Evolutionary conservation across 64 coral and sea anemone genomes (phyloP).

Genomic region (Platygyra sinensis): DNA sequence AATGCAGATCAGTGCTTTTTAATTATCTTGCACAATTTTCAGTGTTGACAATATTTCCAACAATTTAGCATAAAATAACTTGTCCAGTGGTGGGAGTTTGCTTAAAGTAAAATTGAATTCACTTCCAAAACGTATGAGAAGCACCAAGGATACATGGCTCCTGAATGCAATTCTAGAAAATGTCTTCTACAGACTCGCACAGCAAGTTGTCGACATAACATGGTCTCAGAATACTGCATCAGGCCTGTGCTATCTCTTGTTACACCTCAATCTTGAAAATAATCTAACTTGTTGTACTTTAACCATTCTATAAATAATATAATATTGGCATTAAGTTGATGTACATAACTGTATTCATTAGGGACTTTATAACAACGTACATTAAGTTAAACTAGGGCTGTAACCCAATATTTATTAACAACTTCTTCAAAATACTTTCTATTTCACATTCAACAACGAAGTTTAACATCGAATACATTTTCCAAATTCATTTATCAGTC

Average conservation of each 20-base stretch:
- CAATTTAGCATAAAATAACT: not conserved
- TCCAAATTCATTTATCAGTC: not conserved
- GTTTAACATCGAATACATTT: not conserved
- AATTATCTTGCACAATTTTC: no score
- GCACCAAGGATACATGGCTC: not conserved
- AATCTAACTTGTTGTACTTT: constrained; percentile 9
- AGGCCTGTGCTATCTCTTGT: not conserved
- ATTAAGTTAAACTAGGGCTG: not conserved
- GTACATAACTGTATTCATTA: not conserved
- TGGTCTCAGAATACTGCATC: not conserved
- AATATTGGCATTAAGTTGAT: constrained; percentile 2
- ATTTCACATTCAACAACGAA: not conserved
- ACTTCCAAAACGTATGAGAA: not conserved
- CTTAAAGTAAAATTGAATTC: not conserved
- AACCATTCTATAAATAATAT: constrained; percentile 38
- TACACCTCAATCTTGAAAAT: constrained; percentile 6
- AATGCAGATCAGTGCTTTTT: no score
- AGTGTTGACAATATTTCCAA: no score
- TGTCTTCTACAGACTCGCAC: constrained; percentile 8
- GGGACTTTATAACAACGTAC: not conserved
- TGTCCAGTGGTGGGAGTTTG: not conserved
- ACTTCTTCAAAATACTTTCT: constrained; percentile 2
- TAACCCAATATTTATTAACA: constrained; percentile 3
- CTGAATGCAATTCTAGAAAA: not conserved
- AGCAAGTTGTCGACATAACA: not conserved